Base-by-base conservation (phyloP, 2,888 invertebrate genomes). In the Acanthococcus lagerstroemiae region DNA sequence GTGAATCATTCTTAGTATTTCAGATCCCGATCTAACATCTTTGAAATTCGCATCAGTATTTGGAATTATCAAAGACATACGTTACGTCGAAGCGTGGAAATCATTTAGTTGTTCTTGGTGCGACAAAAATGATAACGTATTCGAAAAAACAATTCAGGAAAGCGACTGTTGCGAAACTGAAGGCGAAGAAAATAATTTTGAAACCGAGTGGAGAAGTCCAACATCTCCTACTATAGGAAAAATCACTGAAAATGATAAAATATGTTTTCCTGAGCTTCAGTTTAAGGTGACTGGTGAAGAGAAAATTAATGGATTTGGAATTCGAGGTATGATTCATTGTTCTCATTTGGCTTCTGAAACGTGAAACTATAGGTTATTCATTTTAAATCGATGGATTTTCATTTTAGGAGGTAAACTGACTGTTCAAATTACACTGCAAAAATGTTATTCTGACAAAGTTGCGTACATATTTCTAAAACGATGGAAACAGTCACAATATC, bases 401-500 rank as follows among this genome's bases (percentile, higher is more conserved):
- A 37, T 54, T 37, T 30, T 12, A 61, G 61, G 61, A 37, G 61
- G 61, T n/a, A 61, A 61, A 61, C 25, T 61, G 4, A 50, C 26
- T 44, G 52, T 61, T 5, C 61, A 61, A 52, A 61, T 61, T 5
- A 44, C 24, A 4, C 3, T 61, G 17, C 52, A 52, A 61, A 27
- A 30, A 15, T 7, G 22, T 52, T 61, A 27, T 2, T 50, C 61
- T 4, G 17, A 21, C 4, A 21, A 21, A 15, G 7, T 61, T 1
- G 21, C 52, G n/a, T 61, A 50, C 17, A 37, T 61, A 25, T 61
- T 52, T 37, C 22, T 61, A n/a, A 61, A 61, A 52, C 50, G 61
- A 9, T 61, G 61, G 61, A 50, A 30, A 37, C 5, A 37, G n/a
- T 27, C 46, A n/a, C 61, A 61, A 17, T 61, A 61, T 61, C 61